A percentile compares a stretch with the other conserved stretches of the same genome.
Conservation (phyloP, 2,797 vertebrate species). For the Florisuga fusca region DNA sequence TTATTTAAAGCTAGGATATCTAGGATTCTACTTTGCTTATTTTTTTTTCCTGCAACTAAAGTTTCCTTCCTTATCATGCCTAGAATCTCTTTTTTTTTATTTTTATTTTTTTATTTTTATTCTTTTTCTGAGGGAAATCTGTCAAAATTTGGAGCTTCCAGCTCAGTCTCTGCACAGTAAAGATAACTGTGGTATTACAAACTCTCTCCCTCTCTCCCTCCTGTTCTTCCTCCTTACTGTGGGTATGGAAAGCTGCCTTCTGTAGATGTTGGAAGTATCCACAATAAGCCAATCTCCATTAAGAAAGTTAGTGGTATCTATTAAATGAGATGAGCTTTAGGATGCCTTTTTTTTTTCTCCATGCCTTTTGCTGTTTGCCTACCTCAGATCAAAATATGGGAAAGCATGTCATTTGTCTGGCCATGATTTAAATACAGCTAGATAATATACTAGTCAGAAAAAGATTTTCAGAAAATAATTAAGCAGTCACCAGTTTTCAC, state of each 20-base stretch:
- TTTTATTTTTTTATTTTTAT: conserved; percentile 13
- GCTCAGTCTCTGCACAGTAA: not conserved
- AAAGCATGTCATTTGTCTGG: not conserved
- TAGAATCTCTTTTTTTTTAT: not conserved
- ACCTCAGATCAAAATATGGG: not conserved
- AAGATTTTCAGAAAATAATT: not conserved
- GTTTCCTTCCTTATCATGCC: not conserved
- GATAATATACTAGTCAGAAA: not conserved
- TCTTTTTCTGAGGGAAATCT: not conserved
- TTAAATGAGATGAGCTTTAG: conserved; percentile 38
- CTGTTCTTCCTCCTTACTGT: not conserved
- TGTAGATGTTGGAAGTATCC: not conserved
- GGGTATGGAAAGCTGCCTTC: conserved; percentile 24
- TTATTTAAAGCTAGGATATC: not conserved
- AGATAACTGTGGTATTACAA: not conserved
- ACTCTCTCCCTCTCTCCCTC: not conserved
- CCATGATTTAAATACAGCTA: not conserved
- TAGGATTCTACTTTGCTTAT: not conserved
- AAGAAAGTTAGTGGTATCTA: conserved; percentile 30
- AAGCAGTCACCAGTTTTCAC: not conserved
- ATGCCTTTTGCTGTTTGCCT: not conserved
- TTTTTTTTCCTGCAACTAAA: not conserved
- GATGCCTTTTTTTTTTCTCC: not conserved
- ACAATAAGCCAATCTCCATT: conserved; percentile 22
- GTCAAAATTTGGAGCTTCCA: not conserved